Conservation (phyloP, 2,888 invertebrate species). For the Lycocerus yunnanus region DNA sequence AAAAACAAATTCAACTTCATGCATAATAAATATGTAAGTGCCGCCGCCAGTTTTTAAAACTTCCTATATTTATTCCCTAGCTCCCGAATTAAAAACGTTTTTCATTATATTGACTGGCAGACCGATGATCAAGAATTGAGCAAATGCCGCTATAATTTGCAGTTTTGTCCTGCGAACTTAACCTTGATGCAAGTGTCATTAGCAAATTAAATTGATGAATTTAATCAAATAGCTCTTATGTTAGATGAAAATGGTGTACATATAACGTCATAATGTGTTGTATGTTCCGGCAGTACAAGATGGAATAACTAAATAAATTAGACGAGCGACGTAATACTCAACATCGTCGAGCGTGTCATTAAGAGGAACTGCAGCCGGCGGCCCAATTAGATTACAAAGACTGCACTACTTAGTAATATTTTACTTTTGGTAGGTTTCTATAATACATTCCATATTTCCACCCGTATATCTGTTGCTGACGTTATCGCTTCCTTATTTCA, state of each 20-base stretch:
- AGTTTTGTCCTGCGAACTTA: background rate
- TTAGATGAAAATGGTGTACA: conserved; percentile 1
- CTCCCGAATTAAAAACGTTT: background rate
- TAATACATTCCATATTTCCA: background rate
- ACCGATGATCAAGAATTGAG: background rate
- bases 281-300: conserved; percentile 16
- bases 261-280: conserved; percentile 10
- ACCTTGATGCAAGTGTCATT: background rate
- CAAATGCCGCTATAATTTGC: background rate
- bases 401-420: background rate
- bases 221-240: background rate
- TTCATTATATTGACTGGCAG: background rate
- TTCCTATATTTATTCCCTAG: background rate
- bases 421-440: background rate
- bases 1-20: background rate
- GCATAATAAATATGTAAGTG: background rate
- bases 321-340: conserved; percentile 44
- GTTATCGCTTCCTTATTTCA: conserved; percentile 10
- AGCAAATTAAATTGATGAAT: background rate
- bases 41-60: background rate
- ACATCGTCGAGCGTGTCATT: conserved; percentile 52
- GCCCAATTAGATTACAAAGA: conserved; percentile 54
- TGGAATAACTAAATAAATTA: conserved; percentile 24
- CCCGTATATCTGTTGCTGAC: conserved; percentile 21
- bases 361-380: conserved; percentile 51